Base-by-base conservation (phyloP, 2,797 vertebrate genomes). In the Microctenopoma stevenorrisi region DNA sequence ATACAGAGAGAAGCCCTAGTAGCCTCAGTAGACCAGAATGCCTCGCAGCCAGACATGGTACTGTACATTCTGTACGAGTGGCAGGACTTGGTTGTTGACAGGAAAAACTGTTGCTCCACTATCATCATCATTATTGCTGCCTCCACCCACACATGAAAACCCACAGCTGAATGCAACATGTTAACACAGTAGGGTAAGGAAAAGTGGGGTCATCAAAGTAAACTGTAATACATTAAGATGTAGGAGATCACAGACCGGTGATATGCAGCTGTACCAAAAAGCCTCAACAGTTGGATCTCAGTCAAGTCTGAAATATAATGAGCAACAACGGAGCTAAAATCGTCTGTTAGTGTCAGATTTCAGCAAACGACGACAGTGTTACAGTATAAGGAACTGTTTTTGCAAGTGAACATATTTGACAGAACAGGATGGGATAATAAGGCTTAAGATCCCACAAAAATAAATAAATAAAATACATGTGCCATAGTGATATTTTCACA, bases 71-170 rank as follows among this genome's bases (percentile, higher is more conserved):
- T 16, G 54, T 46, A 14, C 37, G 15, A 74, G 61, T 74, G 73
- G 64, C 73, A 69, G 64, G 72, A 63, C 56, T 58, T 44, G 48
- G 71, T 42, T 74, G 62, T 63, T 75, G 68, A 88, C 52, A 73
- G 73, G 65, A 70, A 73, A 80, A 79, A 65, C 72, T 68, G 73
- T 73, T 52, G 72, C 79, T 83, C 71, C 85, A 82, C 80, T 82
- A 72, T 87, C 70, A 88, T 84, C 85, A 86, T 80, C 81, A 87
- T 86, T 81, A 84, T 75, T 81, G 69, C 74, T 75, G 69, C 68
- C 61, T 69, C 40, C 71, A 75, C 78, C 81, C 82, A 85, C 72
- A 46, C 54, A 51, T 67, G 55, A 68, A 72, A 22, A 57, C 43
- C 68, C 75, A 71, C 79, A 84, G 71, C 81, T 88, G 64, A 87